These are phyloP conservation scores for Sphaerophoria taeniata DNA, from an alignment of 2,888 invertebrate species.

Conservation along the genomic window DNA sequence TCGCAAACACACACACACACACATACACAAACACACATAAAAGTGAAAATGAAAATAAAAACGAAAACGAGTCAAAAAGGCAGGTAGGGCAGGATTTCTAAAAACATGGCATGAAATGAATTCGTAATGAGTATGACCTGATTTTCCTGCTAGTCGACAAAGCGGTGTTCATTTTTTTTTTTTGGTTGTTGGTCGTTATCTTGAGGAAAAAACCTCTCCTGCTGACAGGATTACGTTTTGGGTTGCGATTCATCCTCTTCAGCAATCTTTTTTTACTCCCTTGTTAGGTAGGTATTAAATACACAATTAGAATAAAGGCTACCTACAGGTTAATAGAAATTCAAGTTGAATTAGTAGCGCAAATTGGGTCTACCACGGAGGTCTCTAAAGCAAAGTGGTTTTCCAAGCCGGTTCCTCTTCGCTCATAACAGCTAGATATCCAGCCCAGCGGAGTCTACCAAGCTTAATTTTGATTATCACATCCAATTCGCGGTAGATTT, in stretches of 20 bases:
- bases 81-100: constrained; percentile 46
- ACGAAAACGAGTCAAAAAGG: constrained; percentile 33
- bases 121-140: constrained; percentile 72
- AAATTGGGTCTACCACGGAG: not conserved
- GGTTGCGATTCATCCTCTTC: constrained; percentile 49
- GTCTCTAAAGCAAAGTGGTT: no score
- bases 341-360: not conserved
- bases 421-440: no score
- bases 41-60: not conserved
- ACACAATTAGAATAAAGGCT: not conserved
- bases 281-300: not conserved
- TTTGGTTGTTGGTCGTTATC: constrained; percentile 23
- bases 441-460: no score
- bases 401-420: no score
- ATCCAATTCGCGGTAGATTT: no score
- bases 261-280: not conserved
- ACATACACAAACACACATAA: not conserved
- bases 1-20: not conserved
- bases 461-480: no score
- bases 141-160: constrained; percentile 32
- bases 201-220: constrained; percentile 49
- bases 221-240: constrained; percentile 64
- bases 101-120: constrained; percentile 71
- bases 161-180: not conserved
- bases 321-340: not conserved